A percentile compares a stretch with the other conserved stretches of the same genome.
Evolutionary conservation across 2,888 invertebrate species (phyloP).

Genomic region (Eledone cirrhosa): DNA sequence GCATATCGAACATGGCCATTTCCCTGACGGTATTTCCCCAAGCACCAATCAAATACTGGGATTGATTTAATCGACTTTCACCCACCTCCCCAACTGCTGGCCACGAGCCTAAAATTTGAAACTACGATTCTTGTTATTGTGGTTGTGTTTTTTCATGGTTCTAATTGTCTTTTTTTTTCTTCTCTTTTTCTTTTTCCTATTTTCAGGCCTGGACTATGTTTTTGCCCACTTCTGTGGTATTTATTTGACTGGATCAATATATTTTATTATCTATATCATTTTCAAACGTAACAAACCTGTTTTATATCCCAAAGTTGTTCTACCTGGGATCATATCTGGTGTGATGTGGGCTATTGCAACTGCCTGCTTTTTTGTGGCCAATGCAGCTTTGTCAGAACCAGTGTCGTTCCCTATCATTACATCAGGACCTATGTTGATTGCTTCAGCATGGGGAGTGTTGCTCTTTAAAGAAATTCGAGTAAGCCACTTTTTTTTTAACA

Average conservation of each 20-base stretch:
- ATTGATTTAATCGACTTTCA: too few species aligned
- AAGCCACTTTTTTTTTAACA: constrained; percentile 32
- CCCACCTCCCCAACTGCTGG: too few species aligned
- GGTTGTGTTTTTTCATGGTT: too few species aligned
- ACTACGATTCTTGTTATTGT: too few species aligned
- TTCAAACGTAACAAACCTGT: constrained; percentile 64
- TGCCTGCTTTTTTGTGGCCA: constrained; percentile 69
- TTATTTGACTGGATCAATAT: constrained; percentile 63
- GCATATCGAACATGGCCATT: too few species aligned
- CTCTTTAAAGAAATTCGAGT: constrained; percentile 68
- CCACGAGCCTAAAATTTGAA: too few species aligned
- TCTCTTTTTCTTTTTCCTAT: constrained; percentile 34
- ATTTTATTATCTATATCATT: constrained; percentile 66
- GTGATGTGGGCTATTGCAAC: constrained; percentile 69
- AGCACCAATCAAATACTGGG: too few species aligned
- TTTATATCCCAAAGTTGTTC: constrained; percentile 63
- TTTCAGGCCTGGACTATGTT: constrained; percentile 66
- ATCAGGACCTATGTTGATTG: constrained; percentile 67
- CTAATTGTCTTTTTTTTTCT: too few species aligned
- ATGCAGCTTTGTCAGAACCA: constrained; percentile 67
- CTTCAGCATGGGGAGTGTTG: constrained; percentile 67
- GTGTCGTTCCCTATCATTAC: constrained; percentile 69
- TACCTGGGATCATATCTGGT: constrained; percentile 68
- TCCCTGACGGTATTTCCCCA: too few species aligned
- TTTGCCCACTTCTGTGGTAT: constrained; percentile 69